Conservation (phyloP, 1,140 invertebrate genomes). For the Phortica variegata region DNA sequence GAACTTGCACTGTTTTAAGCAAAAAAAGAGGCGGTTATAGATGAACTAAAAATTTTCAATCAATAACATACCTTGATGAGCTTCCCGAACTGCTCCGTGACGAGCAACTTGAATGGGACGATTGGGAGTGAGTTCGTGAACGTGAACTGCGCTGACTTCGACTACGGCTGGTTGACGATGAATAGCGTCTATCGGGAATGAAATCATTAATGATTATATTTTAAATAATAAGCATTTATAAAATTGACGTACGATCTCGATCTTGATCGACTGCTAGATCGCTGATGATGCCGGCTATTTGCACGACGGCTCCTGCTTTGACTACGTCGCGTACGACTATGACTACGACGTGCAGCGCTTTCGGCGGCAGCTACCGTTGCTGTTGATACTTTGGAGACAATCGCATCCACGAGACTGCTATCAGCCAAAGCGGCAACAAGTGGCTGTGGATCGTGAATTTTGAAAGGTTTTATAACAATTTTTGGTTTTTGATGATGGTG, state of each 20-base stretch:
- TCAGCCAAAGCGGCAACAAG: constrained; percentile 50
- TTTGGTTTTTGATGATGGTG: constrained; percentile 49
- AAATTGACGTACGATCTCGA: constrained; percentile 42
- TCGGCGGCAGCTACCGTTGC: constrained; percentile 52
- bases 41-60: not conserved
- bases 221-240: not conserved
- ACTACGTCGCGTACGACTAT: constrained; percentile 35
- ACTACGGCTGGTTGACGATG: constrained; percentile 57
- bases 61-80: constrained; percentile 33
- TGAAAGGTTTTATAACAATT: constrained; percentile 57
- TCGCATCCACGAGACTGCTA: constrained; percentile 50
- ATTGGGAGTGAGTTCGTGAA: constrained; percentile 58
- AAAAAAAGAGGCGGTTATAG: not conserved
- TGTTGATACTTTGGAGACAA: constrained; percentile 53
- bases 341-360: constrained; percentile 45
- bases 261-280: constrained; percentile 56
- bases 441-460: constrained; percentile 57
- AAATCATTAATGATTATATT: not conserved
- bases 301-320: constrained; percentile 34
- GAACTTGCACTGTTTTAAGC: constrained; percentile 33
- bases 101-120: constrained; percentile 60
- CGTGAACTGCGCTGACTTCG: constrained; percentile 51
- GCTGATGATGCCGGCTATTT: constrained; percentile 34
- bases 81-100: constrained; percentile 55
- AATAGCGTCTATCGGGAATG: constrained; percentile 50